These are phyloP conservation scores for Eudyptes chrysolophus DNA, from an alignment of 2,113 vertebrate species.

Conservation along the genomic window DNA sequence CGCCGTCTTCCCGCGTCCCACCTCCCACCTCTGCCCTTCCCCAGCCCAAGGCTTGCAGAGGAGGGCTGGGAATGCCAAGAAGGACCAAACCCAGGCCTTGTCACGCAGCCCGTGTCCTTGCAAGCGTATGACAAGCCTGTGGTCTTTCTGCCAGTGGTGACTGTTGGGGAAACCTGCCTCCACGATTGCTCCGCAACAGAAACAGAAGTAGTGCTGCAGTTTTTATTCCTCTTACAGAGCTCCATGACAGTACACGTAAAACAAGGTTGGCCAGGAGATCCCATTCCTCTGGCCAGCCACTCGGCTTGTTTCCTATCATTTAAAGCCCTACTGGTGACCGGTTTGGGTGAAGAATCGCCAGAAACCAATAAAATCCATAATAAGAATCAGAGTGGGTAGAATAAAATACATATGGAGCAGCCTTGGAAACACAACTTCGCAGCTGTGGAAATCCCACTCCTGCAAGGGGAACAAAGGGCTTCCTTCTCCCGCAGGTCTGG, in stretches of 20 bases:
- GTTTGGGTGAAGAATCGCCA: not conserved
- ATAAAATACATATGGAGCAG: not conserved
- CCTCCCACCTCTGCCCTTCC: not conserved
- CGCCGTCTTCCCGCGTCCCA: not conserved
- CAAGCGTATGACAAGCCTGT: accelerated
- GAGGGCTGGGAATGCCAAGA: not conserved
- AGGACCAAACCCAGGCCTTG: not conserved
- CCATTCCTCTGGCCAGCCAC: not conserved
- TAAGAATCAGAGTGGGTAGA: not conserved
- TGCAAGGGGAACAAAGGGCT: not conserved
- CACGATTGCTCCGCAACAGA: not conserved
- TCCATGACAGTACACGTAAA: not conserved
- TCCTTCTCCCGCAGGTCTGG: not conserved
- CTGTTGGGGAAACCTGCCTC: not conserved
- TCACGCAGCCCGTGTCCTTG: not conserved
- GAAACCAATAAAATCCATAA: not conserved
- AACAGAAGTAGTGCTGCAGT: not conserved
- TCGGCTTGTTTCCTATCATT: not conserved
- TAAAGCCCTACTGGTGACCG: not conserved
- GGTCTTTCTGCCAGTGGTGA: not conserved
- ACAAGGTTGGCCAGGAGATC: not conserved
- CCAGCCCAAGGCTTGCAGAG: not conserved
- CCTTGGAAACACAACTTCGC: not conserved
- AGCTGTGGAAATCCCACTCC: not conserved
- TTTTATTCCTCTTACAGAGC: not conserved